A percentile compares a stretch with the other conserved stretches of the same genome.
These are phyloP conservation scores for Tylochromis polylepis DNA, from an alignment of 2,113 vertebrate species.

Conservation along the genomic window DNA sequence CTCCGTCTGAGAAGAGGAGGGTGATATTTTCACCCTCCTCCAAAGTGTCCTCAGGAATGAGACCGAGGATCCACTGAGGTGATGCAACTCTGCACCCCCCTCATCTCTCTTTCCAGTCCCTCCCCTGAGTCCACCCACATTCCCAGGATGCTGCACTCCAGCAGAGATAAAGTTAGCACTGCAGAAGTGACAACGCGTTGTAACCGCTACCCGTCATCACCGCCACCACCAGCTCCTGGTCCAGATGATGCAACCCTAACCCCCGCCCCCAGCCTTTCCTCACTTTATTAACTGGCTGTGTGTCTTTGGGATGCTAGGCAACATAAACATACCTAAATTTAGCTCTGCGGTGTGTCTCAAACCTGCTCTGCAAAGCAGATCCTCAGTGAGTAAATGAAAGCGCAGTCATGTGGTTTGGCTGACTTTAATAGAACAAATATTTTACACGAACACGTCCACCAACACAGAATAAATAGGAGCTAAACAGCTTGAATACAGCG, in stretches of 20 bases:
- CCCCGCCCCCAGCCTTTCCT: not conserved
- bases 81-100: not conserved
- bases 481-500: not conserved
- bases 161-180: constrained; percentile 81
- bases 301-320: constrained; percentile 25
- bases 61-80: not conserved
- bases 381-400: not conserved
- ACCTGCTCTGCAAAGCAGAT: not conserved
- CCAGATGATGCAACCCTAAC: not conserved
- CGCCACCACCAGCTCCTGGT: not conserved
- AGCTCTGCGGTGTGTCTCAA: not conserved
- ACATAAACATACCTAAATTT: constrained; percentile 27
- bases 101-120: not conserved
- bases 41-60: not conserved
- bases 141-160: constrained; percentile 75
- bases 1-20: no score
- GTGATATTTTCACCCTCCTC: no score
- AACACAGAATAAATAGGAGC: not conserved
- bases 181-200: constrained; percentile 80
- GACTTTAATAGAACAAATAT: not conserved
- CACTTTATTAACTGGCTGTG: not conserved
- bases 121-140: not conserved
- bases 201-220: constrained; percentile 67
- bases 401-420: not conserved
- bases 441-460: not conserved